Evolutionary conservation across 2,797 vertebrate species (phyloP), one percentile per base, ranked within the genome.

Genomic region (Arrhamphus sclerolepis): DNA sequence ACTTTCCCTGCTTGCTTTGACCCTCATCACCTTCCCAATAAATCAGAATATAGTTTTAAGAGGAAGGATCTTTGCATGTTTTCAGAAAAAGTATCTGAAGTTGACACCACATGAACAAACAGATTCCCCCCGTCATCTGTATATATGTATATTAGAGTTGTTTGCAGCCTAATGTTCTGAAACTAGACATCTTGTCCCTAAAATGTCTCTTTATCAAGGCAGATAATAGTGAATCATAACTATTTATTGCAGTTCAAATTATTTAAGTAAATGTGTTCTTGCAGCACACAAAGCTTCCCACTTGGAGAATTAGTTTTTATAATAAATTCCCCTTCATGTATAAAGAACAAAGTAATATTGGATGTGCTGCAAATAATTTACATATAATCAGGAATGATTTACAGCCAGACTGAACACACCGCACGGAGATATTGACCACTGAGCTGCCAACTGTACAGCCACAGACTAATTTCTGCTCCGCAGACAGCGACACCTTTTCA

Each of bases 351-450:
- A 56, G 62, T 49, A 51, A 75, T 72, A 72, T 67, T 29, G 58
- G n/a, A 55, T 55, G 31, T 41, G 40, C 55, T 78, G 65, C 68
- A 81, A n/a, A n/a, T 78, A 65, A 83, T 83, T 83, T 63, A 81
- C 75, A 77, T 56, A 70, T 55, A 71, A 87, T 81, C 79, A 81
- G 57, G 54, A 60, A 58, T 84, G 82, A 86, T 78, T 79, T 75
- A 76, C 56, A 53, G 66, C 51, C 48, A 16, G 41, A 56, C 39
- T 26, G 62, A 79, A 51, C 52, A 31, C n/a, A 6, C 51, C 63
- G 40, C 19, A 20, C 48, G 19, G 56, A 75, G 65, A 61, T 49
- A 71, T 69, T 61, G 75, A 72, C 74, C 61, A 13, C 14, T 5
- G 42, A 3, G 50, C 57, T 8, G 22, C 64, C 2, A n/a, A 49